These are phyloP conservation scores for Drosophila yakuba DNA, from an alignment of 1,140 invertebrate species.

Conservation along the genomic window DNA sequence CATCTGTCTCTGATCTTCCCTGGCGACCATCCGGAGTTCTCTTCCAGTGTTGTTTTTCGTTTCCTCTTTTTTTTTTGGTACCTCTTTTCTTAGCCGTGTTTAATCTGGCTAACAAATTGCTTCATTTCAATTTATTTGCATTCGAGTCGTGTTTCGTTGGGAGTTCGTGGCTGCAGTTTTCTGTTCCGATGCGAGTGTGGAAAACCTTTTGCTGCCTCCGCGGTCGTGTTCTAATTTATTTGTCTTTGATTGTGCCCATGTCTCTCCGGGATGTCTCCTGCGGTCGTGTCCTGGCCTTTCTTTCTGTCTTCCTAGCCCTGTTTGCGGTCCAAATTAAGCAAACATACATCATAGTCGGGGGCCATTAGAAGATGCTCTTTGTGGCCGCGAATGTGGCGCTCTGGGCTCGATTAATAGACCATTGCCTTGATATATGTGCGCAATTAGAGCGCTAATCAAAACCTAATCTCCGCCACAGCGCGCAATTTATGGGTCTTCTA, in stretches of 20 bases:
- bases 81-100: conserved; percentile 48
- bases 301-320: conserved; percentile 30
- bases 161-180: conserved; percentile 69
- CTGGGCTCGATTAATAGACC: conserved; percentile 58
- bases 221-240: conserved; percentile 83
- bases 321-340: conserved; percentile 67
- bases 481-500: conserved; percentile 52
- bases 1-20: conserved; percentile 62
- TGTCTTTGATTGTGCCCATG: conserved; percentile 81
- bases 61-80: no score
- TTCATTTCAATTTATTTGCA: conserved; percentile 84
- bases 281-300: conserved; percentile 64
- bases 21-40: conserved; percentile 4
- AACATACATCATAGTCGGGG: conserved; percentile 70
- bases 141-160: conserved; percentile 53
- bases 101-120: conserved; percentile 83
- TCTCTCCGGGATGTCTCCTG: conserved; percentile 43
- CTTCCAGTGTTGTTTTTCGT: conserved; percentile 5
- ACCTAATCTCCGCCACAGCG: conserved; percentile 45
- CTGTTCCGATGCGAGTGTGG: conserved; percentile 37
- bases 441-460: conserved; percentile 77
- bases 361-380: conserved; percentile 58
- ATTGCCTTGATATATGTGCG: conserved; percentile 67
- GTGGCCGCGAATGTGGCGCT: conserved; percentile 30
- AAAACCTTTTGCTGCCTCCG: conserved; percentile 54